These are phyloP conservation scores for Caranx ignobilis DNA, from an alignment of 2,113 vertebrate species.

Conservation along the genomic window DNA sequence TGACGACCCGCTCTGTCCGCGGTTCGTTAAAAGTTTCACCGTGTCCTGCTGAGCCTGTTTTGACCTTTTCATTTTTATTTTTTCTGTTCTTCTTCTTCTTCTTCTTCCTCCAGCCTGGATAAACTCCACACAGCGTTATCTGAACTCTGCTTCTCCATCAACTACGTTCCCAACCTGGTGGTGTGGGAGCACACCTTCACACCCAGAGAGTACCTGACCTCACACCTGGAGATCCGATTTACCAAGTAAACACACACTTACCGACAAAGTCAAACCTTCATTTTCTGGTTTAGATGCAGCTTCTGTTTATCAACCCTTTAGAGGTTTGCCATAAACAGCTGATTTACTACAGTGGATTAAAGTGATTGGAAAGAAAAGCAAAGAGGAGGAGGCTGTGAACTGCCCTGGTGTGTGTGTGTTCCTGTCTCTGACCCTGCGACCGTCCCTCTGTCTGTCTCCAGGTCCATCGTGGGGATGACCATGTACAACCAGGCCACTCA, in stretches of 20 bases:
- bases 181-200: conserved; percentile 99
- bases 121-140: conserved; percentile 99
- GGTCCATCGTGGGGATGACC: conserved; percentile 99
- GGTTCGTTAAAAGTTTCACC: neutral
- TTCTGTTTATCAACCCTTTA: too few species aligned
- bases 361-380: too few species aligned
- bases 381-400: too few species aligned
- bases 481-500: conserved; percentile 99
- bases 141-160: conserved; percentile 99
- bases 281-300: neutral
- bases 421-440: too few species aligned
- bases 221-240: conserved; percentile 99
- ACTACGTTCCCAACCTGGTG: conserved; percentile 97
- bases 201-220: conserved; percentile 97
- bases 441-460: conserved; percentile 55
- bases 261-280: too few species aligned
- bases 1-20: too few species aligned
- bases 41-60: neutral
- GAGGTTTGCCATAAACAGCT: too few species aligned
- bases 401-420: too few species aligned
- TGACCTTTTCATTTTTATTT: neutral
- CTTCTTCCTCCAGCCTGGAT: conserved; percentile 88
- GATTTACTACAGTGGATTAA: too few species aligned
- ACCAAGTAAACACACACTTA: conserved; percentile 91
- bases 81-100: neutral